phyloP scores from a whole-genome alignment of 2,797 vertebrate genomes.

The Pygocentrus nattereri region DNA sequence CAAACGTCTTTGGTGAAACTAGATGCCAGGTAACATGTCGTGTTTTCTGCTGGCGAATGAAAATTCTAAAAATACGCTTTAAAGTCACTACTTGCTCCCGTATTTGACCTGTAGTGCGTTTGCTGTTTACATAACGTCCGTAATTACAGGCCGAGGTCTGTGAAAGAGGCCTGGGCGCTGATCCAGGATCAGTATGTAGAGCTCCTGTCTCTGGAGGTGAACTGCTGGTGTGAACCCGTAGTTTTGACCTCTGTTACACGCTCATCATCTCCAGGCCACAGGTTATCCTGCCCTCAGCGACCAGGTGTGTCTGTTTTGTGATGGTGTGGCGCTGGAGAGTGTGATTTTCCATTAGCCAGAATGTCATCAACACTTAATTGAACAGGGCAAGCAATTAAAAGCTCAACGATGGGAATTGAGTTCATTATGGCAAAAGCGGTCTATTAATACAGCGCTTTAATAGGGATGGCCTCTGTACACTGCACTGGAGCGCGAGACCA shows the following conservation, averaged over 20 bases:
- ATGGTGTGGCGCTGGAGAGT: slow-evolving; percentile 22
- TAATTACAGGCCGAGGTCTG: no score
- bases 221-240: not conserved
- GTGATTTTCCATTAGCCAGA: slow-evolving; percentile 36
- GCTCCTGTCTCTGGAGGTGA: not conserved
- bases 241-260: not conserved
- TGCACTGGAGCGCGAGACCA: slow-evolving; percentile 30
- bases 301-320: slow-evolving; percentile 29
- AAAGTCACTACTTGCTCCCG: no score
- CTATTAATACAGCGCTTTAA: slow-evolving; percentile 58
- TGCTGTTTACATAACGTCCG: not conserved
- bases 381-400: slow-evolving; percentile 51
- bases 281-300: not conserved
- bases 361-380: slow-evolving; percentile 52
- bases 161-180: not conserved
- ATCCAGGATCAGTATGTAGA: not conserved
- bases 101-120: no score
- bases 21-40: no score
- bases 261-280: not conserved
- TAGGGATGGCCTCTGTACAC: slow-evolving; percentile 41
- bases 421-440: slow-evolving; percentile 49
- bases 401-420: slow-evolving; percentile 51
- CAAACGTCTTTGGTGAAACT: no score
- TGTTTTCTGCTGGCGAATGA: no score
- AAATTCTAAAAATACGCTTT: no score